These are phyloP conservation scores for Hypolimnas misippus DNA, from an alignment of 2,888 invertebrate species.

Conservation along the genomic window DNA sequence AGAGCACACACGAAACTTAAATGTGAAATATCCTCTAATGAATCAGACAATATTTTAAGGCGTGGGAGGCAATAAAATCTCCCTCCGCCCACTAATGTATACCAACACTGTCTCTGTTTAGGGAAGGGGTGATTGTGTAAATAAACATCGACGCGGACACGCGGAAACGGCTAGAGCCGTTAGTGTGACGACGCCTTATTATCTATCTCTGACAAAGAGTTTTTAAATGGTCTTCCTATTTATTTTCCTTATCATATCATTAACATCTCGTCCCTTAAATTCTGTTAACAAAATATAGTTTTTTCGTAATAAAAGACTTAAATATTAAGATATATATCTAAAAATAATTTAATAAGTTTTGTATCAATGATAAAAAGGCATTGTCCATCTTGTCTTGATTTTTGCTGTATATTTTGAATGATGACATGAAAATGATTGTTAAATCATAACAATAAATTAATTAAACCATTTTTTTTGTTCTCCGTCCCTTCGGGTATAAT, in stretches of 20 bases:
- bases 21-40: slow-evolving; percentile 83
- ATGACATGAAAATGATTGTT: too few relatives aligned
- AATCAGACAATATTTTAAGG: slow-evolving; percentile 85
- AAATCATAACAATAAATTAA: too few relatives aligned
- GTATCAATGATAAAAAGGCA: too few relatives aligned
- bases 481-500: too few relatives aligned
- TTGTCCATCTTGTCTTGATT: too few relatives aligned
- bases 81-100: slow-evolving; percentile 78
- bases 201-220: not conserved
- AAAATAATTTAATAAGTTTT: too few relatives aligned
- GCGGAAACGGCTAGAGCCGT: slow-evolving; percentile 46
- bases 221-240: not conserved
- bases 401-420: too few relatives aligned
- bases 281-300: too few relatives aligned
- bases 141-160: slow-evolving; percentile 78
- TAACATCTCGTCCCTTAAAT: too few relatives aligned
- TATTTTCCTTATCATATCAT: not conserved
- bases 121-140: slow-evolving; percentile 72
- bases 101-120: slow-evolving; percentile 77
- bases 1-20: slow-evolving; percentile 79
- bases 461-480: too few relatives aligned
- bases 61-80: slow-evolving; percentile 80
- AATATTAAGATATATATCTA: too few relatives aligned
- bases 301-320: too few relatives aligned
- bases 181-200: slow-evolving; percentile 9